A percentile compares a stretch with the other conserved stretches of the same genome.
phyloP scores from a whole-genome alignment of 2,888 invertebrate species.

The Drosophila prolongata region DNA sequence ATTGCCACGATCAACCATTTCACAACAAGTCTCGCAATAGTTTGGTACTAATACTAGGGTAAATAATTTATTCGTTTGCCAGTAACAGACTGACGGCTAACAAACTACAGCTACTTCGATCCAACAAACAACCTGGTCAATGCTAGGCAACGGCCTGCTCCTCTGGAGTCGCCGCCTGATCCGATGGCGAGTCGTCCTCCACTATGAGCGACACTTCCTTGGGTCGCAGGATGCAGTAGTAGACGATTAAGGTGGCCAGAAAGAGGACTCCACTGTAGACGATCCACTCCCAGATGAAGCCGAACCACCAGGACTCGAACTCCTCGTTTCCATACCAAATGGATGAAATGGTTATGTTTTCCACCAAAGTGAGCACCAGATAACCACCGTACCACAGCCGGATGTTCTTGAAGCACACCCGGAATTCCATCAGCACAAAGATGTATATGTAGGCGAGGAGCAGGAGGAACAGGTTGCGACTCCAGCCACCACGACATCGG shows the following conservation, averaged over 20 bases:
- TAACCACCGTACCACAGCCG: constrained; percentile 89
- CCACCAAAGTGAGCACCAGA: constrained; percentile 87
- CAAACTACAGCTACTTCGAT: constrained; percentile 2
- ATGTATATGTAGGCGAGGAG: constrained; percentile 91
- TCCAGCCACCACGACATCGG: constrained; percentile 85
- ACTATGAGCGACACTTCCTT: constrained; percentile 86
- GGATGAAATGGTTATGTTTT: constrained; percentile 89
- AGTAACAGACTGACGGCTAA: constrained; percentile 26
- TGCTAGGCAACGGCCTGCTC: constrained; percentile 55
- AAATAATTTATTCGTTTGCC: constrained; percentile 62
- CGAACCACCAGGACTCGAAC: constrained; percentile 89
- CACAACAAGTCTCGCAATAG: constrained; percentile 3
- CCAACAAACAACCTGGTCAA: constrained; percentile 34
- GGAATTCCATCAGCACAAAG: constrained; percentile 91
- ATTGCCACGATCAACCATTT: constrained; percentile 36
- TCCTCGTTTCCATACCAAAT: constrained; percentile 87
- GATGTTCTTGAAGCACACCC: constrained; percentile 90
- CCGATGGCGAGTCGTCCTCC: constrained; percentile 55
- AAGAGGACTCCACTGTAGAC: constrained; percentile 87
- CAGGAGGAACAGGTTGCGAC: constrained; percentile 87
- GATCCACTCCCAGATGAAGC: constrained; percentile 88
- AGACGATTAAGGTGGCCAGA: constrained; percentile 87
- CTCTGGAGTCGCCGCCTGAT: background rate
- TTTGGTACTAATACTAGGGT: constrained; percentile 31
- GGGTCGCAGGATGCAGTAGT: constrained; percentile 88